These are phyloP conservation scores for Chelonia mydas DNA, from an alignment of 2,797 vertebrate species.

Conservation along the genomic window DNA sequence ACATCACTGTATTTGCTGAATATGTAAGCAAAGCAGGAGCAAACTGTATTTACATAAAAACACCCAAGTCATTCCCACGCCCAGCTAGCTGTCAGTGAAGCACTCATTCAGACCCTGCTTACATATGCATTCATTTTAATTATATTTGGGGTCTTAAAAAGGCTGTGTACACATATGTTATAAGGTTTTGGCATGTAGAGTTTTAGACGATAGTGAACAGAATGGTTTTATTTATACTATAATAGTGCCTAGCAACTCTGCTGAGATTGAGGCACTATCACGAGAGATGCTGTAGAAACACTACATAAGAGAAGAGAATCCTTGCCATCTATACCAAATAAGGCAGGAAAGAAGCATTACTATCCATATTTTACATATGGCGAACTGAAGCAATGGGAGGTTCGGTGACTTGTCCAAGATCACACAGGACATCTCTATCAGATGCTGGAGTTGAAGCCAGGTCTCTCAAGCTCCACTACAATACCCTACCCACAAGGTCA, in stretches of 20 bases:
- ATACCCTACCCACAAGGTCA: background rate
- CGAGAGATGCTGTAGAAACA: background rate
- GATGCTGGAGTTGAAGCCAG: background rate
- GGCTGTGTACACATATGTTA: background rate
- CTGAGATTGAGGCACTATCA: background rate
- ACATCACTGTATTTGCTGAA: too few relatives aligned
- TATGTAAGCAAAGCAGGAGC: too few relatives aligned
- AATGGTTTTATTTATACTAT: background rate
- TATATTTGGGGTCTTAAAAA: background rate
- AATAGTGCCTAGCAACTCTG: background rate
- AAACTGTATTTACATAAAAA: too few relatives aligned
- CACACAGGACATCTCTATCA: background rate
- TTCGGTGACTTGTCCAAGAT: background rate
- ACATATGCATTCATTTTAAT: background rate
- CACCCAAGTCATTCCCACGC: too few relatives aligned
- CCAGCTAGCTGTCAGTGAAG: too few relatives aligned
- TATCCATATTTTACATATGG: background rate
- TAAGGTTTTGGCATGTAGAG: too few relatives aligned
- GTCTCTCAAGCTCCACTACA: background rate
- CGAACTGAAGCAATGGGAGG: background rate
- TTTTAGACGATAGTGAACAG: background rate
- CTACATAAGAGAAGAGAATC: background rate
- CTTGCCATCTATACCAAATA: background rate
- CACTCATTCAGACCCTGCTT: too few relatives aligned
- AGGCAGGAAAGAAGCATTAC: background rate